phyloP scores from a whole-genome alignment of 1,140 invertebrate species.

The Ridgeia piscesae region DNA sequence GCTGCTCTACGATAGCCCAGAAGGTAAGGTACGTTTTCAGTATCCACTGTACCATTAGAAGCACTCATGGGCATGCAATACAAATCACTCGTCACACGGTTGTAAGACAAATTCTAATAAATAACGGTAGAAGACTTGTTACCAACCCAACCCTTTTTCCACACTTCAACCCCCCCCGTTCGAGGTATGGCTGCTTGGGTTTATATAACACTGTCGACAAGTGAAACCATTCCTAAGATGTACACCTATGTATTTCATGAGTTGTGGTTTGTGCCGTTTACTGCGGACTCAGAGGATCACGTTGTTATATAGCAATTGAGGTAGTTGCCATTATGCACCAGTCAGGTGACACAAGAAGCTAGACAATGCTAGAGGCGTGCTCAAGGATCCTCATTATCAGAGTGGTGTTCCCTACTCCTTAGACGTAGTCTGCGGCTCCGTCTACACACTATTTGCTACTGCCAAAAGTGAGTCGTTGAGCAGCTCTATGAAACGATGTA shows the following conservation, averaged over 20 bases:
- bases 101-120: background rate
- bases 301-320: too few relatives aligned
- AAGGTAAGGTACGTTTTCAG: background rate
- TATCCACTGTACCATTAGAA: background rate
- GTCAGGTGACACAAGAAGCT: too few relatives aligned
- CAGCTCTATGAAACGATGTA: conserved; percentile 51
- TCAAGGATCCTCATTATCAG: too few relatives aligned
- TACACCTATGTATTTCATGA: too few relatives aligned
- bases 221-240: background rate
- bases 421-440: too few relatives aligned
- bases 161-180: background rate
- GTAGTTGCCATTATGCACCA: too few relatives aligned
- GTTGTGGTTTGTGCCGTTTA: too few relatives aligned
- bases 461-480: conserved; percentile 33
- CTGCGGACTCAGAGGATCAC: too few relatives aligned
- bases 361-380: too few relatives aligned
- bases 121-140: background rate
- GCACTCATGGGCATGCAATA: background rate
- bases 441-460: background rate
- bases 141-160: background rate
- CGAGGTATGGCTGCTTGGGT: background rate
- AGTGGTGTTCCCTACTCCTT: too few relatives aligned
- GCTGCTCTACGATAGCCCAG: background rate
- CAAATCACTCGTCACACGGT: background rate
- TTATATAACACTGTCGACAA: background rate